These are phyloP conservation scores for Ostrea denselamellosa DNA, from an alignment of 1,140 invertebrate species.

Conservation along the genomic window DNA sequence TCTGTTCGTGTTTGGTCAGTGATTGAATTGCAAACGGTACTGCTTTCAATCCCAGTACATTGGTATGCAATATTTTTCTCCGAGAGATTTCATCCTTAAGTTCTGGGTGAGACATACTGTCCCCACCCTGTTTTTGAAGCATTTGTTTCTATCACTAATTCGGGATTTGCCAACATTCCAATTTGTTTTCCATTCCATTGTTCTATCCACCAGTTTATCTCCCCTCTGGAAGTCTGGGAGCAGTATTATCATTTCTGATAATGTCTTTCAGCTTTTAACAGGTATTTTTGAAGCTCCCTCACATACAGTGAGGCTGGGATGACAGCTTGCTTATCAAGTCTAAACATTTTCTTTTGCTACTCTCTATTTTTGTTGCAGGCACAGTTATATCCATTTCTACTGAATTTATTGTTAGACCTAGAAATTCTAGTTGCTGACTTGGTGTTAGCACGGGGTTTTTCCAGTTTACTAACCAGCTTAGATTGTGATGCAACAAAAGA, in stretches of 20 bases:
- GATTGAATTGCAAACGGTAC: conserved; percentile 28
- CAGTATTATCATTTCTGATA: conserved; percentile 3
- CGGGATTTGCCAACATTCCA: conserved; percentile 27
- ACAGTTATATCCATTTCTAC: conserved; percentile 39
- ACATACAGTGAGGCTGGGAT: conserved; percentile 41
- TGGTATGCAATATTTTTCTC: conserved; percentile 43
- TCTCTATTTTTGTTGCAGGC: conserved; percentile 30
- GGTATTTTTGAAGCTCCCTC: conserved; percentile 21
- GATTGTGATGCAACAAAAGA: conserved; percentile 15
- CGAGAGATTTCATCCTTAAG: background rate
- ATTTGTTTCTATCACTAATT: conserved; percentile 46
- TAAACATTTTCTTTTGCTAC: conserved; percentile 34
- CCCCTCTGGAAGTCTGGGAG: background rate
- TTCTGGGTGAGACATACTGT: background rate
- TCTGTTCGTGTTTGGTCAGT: conserved; percentile 40
- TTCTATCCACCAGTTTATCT: conserved; percentile 43
- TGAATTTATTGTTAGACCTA: conserved; percentile 48
- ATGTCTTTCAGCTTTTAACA: conserved; percentile 31
- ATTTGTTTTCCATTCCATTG: conserved; percentile 46
- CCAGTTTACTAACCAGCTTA: conserved; percentile 45
- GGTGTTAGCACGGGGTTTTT: conserved; percentile 43
- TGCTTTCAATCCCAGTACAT: conserved; percentile 42
- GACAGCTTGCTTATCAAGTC: conserved; percentile 2
- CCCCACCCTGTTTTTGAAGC: conserved; percentile 49
- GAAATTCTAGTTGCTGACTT: conserved; percentile 22